Percentiles rank a stretch among this genome's conserved stretches.
phyloP scores from a whole-genome alignment of 2,888 invertebrate genomes.

The Drosophila pegasa region DNA sequence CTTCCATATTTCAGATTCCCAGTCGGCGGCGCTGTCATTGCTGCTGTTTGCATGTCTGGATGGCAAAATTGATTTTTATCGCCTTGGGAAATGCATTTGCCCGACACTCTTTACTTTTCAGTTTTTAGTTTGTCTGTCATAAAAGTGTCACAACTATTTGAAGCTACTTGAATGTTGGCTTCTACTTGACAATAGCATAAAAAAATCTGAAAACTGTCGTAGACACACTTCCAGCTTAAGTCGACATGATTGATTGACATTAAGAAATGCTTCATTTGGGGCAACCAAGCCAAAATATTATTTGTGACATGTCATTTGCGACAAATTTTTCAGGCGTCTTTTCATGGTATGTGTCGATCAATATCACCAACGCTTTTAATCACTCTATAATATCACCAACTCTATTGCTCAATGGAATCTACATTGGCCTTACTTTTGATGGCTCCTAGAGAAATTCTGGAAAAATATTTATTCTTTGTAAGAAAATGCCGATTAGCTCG shows the following conservation, averaged over 20 bases:
- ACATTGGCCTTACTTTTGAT: too few relatives aligned
- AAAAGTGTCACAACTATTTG: conserved; percentile 46
- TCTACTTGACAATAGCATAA: neutral
- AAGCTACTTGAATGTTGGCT: conserved; percentile 9
- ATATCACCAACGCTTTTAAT: too few relatives aligned
- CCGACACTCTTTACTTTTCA: conserved; percentile 32
- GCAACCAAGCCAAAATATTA: neutral
- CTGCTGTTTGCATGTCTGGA: conserved; percentile 55
- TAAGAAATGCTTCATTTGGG: neutral
- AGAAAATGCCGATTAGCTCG: neutral
- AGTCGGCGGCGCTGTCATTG: conserved; percentile 38
- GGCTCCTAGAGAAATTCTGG: neutral
- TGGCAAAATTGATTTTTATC: conserved; percentile 72
- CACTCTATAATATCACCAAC: too few relatives aligned
- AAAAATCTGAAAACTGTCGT: neutral
- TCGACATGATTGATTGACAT: too few relatives aligned
- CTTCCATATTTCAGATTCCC: neutral
- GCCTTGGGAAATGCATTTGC: conserved; percentile 59
- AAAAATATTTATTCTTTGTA: neutral
- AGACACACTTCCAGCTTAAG: neutral
- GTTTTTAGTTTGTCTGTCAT: conserved; percentile 23
- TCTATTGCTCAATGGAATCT: too few relatives aligned
- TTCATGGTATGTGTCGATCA: too few relatives aligned
- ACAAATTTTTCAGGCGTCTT: neutral
- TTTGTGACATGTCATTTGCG: neutral